Evolutionary conservation across 2,888 invertebrate genomes (phyloP).

Genomic region (Agonopterix arenella): DNA sequence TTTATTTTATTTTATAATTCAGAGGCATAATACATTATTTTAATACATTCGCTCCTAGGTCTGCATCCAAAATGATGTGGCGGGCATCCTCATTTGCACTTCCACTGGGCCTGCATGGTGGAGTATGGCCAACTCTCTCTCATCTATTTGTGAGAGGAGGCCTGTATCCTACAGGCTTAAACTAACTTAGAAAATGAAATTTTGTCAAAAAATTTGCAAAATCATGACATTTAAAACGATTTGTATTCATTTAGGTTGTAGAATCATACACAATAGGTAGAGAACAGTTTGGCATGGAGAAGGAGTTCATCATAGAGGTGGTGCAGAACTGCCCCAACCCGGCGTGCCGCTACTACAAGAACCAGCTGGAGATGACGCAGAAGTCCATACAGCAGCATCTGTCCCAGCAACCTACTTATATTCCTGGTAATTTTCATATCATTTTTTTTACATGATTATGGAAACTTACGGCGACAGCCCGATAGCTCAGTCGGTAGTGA

Average conservation of each 20-base stretch:
- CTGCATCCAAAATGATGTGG: no score
- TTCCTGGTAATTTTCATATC: slow-evolving; percentile 50
- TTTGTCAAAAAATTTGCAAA: neutral
- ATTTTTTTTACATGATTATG: neutral
- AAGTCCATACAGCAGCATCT: slow-evolving; percentile 83
- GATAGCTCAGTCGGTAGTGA: no score
- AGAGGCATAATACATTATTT: no score
- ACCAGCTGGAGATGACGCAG: slow-evolving; percentile 84
- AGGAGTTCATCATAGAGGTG: slow-evolving; percentile 92
- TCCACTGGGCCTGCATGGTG: no score
- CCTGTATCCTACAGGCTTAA: no score
- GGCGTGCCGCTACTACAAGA: slow-evolving; percentile 91
- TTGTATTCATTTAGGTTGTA: slow-evolving; percentile 75
- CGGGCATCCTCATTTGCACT: no score
- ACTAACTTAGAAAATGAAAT: neutral
- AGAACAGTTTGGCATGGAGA: slow-evolving; percentile 92
- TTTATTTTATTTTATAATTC: no score
- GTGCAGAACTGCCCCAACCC: slow-evolving; percentile 93
- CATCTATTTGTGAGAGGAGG: no score
- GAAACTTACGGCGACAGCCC: no score
- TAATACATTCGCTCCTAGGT: no score
- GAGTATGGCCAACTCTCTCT: no score
- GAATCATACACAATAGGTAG: slow-evolving; percentile 91
- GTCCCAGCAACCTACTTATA: slow-evolving; percentile 74
- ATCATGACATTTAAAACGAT: neutral